These are phyloP conservation scores for Diplodus puntazzo DNA, from an alignment of 2,797 vertebrate species.

Conservation along the genomic window DNA sequence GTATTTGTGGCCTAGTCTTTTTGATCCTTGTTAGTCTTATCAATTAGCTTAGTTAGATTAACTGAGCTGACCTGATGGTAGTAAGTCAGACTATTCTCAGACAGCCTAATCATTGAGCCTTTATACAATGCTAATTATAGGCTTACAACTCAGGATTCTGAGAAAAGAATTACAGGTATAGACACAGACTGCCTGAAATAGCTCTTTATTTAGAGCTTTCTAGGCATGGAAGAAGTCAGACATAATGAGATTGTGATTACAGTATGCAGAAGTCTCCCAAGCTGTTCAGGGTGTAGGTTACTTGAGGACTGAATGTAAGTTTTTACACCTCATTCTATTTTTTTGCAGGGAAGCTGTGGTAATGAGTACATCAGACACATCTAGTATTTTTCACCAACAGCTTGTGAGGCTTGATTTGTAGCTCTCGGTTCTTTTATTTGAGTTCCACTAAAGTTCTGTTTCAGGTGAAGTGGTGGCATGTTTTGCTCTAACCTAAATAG, in stretches of 20 bases:
- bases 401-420: background rate
- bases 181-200: constrained; percentile 50
- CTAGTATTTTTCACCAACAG: background rate
- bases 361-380: background rate
- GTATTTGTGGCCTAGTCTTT: constrained; percentile 14
- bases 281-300: constrained; percentile 1
- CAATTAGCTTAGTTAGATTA: constrained; percentile 49
- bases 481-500: constrained; percentile 52
- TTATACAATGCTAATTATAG: constrained; percentile 74
- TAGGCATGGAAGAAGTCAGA: constrained; percentile 28
- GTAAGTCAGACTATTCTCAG: constrained; percentile 68
- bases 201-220: constrained; percentile 55
- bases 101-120: constrained; percentile 58
- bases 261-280: constrained; percentile 18
- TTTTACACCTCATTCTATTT: constrained; percentile 11
- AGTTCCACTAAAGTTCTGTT: constrained; percentile 15
- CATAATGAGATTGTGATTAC: constrained; percentile 44
- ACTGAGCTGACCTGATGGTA: constrained; percentile 56
- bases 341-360: background rate
- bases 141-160: constrained; percentile 67
- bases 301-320: background rate
- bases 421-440: constrained; percentile 11
- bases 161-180: constrained; percentile 61
- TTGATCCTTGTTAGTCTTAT: constrained; percentile 55
- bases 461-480: constrained; percentile 27